Evolutionary conservation across 2,113 vertebrate genomes (phyloP), one percentile per base, ranked within the genome.

Genomic region (Bufo bufo): DNA sequence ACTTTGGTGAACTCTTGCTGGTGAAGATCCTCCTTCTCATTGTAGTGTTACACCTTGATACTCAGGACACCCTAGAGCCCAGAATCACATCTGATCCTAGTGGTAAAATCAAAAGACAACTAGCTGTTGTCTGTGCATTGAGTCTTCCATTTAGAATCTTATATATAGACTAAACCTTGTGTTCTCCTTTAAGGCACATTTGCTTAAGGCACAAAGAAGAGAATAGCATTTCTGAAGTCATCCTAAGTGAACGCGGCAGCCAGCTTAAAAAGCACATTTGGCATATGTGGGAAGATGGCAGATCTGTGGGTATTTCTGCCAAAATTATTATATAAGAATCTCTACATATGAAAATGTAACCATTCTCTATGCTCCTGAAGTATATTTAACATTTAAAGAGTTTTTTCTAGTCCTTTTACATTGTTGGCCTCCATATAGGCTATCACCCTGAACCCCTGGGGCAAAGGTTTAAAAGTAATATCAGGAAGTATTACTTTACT

Each of bases 251-350:
- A 81, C 43, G 11, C 1, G 45, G 43, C 54, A 61, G 63, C 77
- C 85, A 88, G 79, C 79, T 83, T 88, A 58, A 83, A 83, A 88
- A 82, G 86, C 79, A 88, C 86, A 83, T 82, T 88, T 83, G 80
- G 79, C 43, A 61, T 88, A 61, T 75, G 86, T 88, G 80, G 86
- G 86, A 83, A 82, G 86, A 88, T 82, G 86, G 86, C 65, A 75
- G 79, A n/a, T 56, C 82, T 82, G 45, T 63, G 23, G 33, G 45
- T 74, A 14, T 14, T 47, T 65, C 14, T 88, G 79, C 86, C 86
- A 82, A 88, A 88, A 83, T n/a, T 3, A 82, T 88, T 82, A 83
- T 61, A 61, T 82, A 88, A 88, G 54, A 75, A 33, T 56, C 17
- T 72, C 16, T 81, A 6, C 7, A 19, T 23, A 58, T 52, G 19